Conservation (phyloP, 37 sponge, comb jelly and placozoan species). For the Aphrocallistes beatrix region DNA sequence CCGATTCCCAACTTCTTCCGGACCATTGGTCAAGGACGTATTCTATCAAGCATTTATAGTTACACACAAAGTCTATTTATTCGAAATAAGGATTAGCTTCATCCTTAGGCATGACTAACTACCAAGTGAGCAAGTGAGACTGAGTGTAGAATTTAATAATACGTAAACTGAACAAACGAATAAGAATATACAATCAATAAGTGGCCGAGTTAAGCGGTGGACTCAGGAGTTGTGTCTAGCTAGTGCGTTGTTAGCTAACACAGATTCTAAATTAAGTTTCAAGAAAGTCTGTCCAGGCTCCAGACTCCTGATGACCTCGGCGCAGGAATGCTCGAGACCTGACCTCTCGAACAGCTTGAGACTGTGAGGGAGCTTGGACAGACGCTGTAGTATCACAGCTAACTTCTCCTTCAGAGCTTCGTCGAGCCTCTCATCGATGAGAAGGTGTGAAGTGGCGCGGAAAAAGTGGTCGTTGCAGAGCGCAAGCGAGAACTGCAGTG, state of each 20-base stretch:
- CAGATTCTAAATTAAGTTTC: neutral
- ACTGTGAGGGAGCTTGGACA: conserved; percentile 6
- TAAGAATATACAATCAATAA: too few species aligned
- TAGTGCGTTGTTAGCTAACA: neutral
- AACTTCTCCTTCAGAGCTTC: neutral
- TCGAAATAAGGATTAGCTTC: too few species aligned
- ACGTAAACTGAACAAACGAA: too few species aligned
- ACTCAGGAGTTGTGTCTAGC: conserved; percentile 12
- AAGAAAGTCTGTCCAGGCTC: neutral
- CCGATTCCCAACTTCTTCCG: too few species aligned
- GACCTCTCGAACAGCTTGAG: neutral
- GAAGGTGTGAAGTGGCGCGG: neutral
- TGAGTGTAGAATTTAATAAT: too few species aligned
- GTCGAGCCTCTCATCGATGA: neutral
- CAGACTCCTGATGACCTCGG: neutral
- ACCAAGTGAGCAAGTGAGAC: too few species aligned
- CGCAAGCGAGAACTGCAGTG: neutral
- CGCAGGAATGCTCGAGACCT: neutral
- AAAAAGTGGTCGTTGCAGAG: neutral
- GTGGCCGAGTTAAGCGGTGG: too few species aligned
- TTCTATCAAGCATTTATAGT: too few species aligned
- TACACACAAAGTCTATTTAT: too few species aligned
- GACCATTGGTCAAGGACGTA: too few species aligned
- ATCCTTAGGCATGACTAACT: too few species aligned
- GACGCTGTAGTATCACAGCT: neutral